Base-by-base conservation (phyloP, 2,113 vertebrate species). In the Cacatua alba region DNA sequence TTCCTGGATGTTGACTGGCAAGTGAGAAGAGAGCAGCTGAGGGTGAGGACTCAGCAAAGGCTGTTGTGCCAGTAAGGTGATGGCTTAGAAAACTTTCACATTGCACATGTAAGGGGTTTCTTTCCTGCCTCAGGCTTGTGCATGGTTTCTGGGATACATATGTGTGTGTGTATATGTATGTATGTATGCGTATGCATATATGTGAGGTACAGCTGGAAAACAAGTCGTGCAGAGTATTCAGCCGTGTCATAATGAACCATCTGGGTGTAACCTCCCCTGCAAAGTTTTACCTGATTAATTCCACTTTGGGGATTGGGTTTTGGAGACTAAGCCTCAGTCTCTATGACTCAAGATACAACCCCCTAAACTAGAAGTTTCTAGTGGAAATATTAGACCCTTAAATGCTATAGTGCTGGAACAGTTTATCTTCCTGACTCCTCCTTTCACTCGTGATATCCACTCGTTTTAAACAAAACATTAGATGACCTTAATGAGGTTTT, bases 81-180 rank as follows among this genome's bases (percentile, higher is more conserved):
- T 44, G 13, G 9, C 41, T 72, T 48, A 12, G n/a, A 43, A 68
- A 20, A 17, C 25, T 57, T 52, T 10, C 7, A 5, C 0, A 0
- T 52, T 7, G 23, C 3, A 3, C 0, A 0, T 11, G 1, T 14
- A 11, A 51, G 35, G 43, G 10, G 5, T 41, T 18, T 59, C 31
- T 25, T 57, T 35, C 13, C 14, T 57, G 33, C 12, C 29, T 53
- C 24, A 14, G 63, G 33, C 77, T 37, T 31, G 24, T 39, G 15
- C 5, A 0, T 5, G 12, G 29, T 59, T 88, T 85, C 49, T 64
- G 64, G 24, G 10, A 28, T 37, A 14, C 11, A 4, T 39, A 1
- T 13, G 0, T 41, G 17, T 49, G 1, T 19, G 6, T 15, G 4
- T 43, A 3, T 37, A 11, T 41, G 1, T 11, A 6, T 41, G 1